phyloP scores from a whole-genome alignment of 2,888 invertebrate genomes.

The Drosophila setosimentum region DNA sequence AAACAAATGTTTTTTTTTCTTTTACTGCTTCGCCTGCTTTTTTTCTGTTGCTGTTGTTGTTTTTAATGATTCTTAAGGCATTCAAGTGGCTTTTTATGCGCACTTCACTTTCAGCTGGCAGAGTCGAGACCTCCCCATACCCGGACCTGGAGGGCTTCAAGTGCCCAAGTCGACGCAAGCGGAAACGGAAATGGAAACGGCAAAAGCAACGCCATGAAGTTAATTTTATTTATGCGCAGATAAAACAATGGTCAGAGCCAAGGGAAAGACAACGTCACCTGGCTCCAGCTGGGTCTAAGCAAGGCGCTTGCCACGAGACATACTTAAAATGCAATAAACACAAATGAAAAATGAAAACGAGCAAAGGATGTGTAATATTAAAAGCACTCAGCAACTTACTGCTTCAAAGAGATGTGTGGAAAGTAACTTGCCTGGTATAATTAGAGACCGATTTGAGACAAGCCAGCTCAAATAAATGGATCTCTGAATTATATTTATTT shows the following conservation, averaged over 20 bases:
- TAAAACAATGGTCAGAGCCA: slow-evolving; percentile 67
- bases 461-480: neutral
- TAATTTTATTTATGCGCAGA: slow-evolving; percentile 78
- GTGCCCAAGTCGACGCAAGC: slow-evolving; percentile 51
- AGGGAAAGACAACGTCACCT: slow-evolving; percentile 36
- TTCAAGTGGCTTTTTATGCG: slow-evolving; percentile 75
- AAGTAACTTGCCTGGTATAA: neutral
- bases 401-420: neutral
- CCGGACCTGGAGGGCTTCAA: slow-evolving; percentile 30
- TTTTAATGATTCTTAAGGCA: slow-evolving; percentile 79
- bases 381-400: slow-evolving; percentile 16
- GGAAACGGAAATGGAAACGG: slow-evolving; percentile 77
- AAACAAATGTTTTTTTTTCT: slow-evolving; percentile 68
- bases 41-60: slow-evolving; percentile 24
- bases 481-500: neutral
- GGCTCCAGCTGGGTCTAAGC: slow-evolving; percentile 8
- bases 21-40: slow-evolving; percentile 33
- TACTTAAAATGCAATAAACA: slow-evolving; percentile 68
- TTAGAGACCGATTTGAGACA: neutral
- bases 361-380: slow-evolving; percentile 19
- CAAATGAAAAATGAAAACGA: slow-evolving; percentile 35
- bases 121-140: slow-evolving; percentile 10
- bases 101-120: slow-evolving; percentile 62
- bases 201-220: slow-evolving; percentile 73
- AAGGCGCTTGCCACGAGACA: slow-evolving; percentile 30